Conservation (phyloP, 2,888 invertebrate genomes). For the Synanthedon tipuliformis region DNA sequence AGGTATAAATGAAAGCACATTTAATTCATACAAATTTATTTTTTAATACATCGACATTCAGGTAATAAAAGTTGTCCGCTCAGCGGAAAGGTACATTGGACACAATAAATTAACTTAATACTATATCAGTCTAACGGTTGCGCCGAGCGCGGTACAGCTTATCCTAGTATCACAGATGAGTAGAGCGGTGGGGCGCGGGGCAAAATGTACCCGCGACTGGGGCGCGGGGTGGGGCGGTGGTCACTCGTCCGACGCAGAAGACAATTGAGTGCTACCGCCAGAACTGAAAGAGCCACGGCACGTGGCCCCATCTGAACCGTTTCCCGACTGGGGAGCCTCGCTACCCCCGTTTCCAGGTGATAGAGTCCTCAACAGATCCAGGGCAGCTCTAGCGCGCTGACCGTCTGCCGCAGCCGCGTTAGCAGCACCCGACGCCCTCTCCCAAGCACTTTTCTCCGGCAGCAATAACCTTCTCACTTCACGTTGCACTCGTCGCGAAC, state of each 20-base stretch:
- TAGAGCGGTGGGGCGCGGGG: conserved; percentile 66
- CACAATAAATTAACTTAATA: conserved; percentile 64
- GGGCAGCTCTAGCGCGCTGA: conserved; percentile 53
- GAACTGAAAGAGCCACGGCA: conserved; percentile 74
- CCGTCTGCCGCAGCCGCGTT: conserved; percentile 69
- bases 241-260: conserved; percentile 73
- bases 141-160: conserved; percentile 61
- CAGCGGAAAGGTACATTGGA: conserved; percentile 67
- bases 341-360: conserved; percentile 55
- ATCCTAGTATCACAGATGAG: conserved; percentile 69
- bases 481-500: conserved; percentile 75
- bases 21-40: conserved; percentile 53
- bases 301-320: conserved; percentile 63
- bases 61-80: conserved; percentile 63
- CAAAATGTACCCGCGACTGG: conserved; percentile 42
- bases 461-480: conserved; percentile 50
- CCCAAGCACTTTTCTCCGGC: conserved; percentile 62
- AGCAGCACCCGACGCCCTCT: conserved; percentile 64
- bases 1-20: conserved; percentile 33
- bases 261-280: conserved; percentile 73
- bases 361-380: conserved; percentile 52
- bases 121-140: conserved; percentile 68
- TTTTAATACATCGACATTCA: conserved; percentile 45
- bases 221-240: conserved; percentile 32
- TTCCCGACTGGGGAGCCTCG: conserved; percentile 29